These are phyloP conservation scores for Sinocyclocheilus maitianheensis DNA, from an alignment of 2,113 vertebrate species.

Conservation along the genomic window DNA sequence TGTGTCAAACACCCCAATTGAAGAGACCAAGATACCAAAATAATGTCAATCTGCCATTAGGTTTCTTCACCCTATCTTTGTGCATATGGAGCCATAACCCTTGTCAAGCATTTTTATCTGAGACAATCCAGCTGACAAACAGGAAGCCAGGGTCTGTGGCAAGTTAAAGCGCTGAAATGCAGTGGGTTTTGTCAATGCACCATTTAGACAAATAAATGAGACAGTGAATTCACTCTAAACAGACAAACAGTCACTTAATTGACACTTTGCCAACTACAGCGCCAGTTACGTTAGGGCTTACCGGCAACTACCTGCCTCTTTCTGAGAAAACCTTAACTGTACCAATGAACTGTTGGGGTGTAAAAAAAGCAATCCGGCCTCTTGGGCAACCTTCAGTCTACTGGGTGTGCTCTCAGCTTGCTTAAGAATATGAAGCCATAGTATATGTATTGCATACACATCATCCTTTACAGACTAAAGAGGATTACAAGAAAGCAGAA, in stretches of 20 bases:
- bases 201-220: constrained; percentile 18
- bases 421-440: constrained; percentile 20
- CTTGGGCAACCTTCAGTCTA: constrained; percentile 33
- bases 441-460: constrained; percentile 37
- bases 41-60: not conserved
- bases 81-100: not conserved
- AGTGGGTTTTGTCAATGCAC: not conserved
- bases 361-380: constrained; percentile 15
- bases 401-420: constrained; percentile 19
- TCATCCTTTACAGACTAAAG: constrained; percentile 5
- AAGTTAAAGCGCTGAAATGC: constrained; percentile 2
- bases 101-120: constrained; percentile 63
- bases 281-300: not conserved
- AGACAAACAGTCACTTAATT: constrained; percentile 25
- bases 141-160: constrained; percentile 70
- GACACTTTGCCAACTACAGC: not conserved
- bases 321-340: constrained; percentile 13
- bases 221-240: constrained; percentile 1
- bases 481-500: constrained; percentile 28
- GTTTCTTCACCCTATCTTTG: not conserved
- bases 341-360: not conserved
- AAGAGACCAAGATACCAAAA: constrained; percentile 13
- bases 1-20: not conserved
- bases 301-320: constrained; percentile 9
- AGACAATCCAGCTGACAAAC: constrained; percentile 64